A percentile compares a stretch with the other conserved stretches of the same genome.
phyloP scores from a whole-genome alignment of 2,888 invertebrate genomes.

The Ceratothoa steindachneri region DNA sequence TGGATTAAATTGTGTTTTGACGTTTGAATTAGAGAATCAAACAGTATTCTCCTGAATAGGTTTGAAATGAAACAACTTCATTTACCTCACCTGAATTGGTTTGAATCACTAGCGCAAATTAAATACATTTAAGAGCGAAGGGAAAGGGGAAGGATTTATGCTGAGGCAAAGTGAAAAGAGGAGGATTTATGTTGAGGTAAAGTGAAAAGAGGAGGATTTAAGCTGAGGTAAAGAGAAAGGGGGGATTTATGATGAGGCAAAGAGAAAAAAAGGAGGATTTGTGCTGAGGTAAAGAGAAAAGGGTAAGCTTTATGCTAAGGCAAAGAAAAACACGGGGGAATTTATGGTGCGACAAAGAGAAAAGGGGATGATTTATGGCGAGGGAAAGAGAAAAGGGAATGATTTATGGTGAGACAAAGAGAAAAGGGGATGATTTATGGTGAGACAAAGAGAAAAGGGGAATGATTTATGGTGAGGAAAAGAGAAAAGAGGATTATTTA shows the following conservation, averaged over 20 bases:
- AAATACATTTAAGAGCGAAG: background rate
- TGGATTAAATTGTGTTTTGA: no score
- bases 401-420: background rate
- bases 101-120: no score
- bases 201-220: background rate
- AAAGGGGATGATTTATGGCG: background rate
- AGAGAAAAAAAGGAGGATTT: background rate
- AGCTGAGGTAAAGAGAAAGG: background rate
- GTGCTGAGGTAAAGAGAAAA: no score
- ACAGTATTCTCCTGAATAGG: no score
- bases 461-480: background rate
- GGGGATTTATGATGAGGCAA: background rate
- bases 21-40: no score
- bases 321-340: no score
- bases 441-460: conserved; percentile 2
- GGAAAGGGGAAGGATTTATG: no score
- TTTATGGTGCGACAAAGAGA: background rate
- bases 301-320: no score
- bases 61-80: no score
- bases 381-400: background rate
- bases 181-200: background rate
- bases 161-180: background rate
- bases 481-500: background rate
- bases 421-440: background rate
- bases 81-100: no score